Conservation (phyloP, 2,113 vertebrate genomes). For the Microcebus jonahi region DNA sequence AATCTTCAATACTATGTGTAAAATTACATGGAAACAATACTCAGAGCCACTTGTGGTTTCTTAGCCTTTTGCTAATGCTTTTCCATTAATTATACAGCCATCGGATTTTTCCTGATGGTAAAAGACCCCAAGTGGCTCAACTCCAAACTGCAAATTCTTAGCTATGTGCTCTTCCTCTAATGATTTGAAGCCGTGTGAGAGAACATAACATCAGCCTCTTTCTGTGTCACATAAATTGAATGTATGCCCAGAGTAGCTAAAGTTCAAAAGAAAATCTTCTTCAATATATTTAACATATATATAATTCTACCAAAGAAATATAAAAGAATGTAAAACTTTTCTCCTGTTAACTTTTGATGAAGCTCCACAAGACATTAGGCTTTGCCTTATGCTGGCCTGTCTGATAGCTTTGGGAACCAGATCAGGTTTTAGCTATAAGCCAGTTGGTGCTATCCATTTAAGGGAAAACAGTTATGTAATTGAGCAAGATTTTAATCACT, state of each 20-base stretch:
- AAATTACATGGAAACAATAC: slow-evolving; percentile 34
- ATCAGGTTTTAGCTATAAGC: slow-evolving; percentile 74
- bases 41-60: neutral
- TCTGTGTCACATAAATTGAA: neutral
- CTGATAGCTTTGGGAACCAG: slow-evolving; percentile 60
- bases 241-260: neutral
- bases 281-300: neutral
- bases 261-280: slow-evolving; percentile 45
- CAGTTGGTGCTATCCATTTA: slow-evolving; percentile 75
- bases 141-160: slow-evolving; percentile 50
- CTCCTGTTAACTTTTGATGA: neutral
- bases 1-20: neutral
- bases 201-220: neutral
- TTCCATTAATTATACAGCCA: slow-evolving; percentile 49
- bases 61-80: slow-evolving; percentile 45
- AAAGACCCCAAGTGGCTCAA: slow-evolving; percentile 23
- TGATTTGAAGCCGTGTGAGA: slow-evolving; percentile 18
- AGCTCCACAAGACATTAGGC: neutral
- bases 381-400: slow-evolving; percentile 35
- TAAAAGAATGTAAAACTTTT: neutral
- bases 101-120: slow-evolving; percentile 10
- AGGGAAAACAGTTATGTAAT: slow-evolving; percentile 66
- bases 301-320: neutral
- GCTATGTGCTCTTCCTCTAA: slow-evolving; percentile 38
- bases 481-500: slow-evolving; percentile 74